Conservation (phyloP, 1,140 invertebrate genomes). For the Protaetia brevitarsis region DNA sequence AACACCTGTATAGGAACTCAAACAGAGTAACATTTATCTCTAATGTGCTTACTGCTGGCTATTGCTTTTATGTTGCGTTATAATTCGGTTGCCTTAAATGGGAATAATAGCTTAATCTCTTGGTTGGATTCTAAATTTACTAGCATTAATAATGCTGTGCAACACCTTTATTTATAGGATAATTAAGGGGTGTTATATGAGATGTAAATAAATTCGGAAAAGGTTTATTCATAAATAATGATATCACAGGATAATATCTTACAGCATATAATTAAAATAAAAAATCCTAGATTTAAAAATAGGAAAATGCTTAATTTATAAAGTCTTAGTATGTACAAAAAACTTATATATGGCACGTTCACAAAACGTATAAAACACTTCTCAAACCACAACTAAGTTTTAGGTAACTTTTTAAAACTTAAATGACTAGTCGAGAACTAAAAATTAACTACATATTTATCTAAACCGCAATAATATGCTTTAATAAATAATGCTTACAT, state of each 20-base stretch:
- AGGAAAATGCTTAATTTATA: background rate
- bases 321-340: conserved; percentile 19
- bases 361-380: conserved; percentile 19
- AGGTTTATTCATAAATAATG: conserved; percentile 24
- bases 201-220: too few relatives aligned
- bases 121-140: too few relatives aligned
- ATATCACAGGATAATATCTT: conserved; percentile 26
- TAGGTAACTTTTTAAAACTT: conserved; percentile 20
- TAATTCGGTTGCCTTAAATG: too few relatives aligned
- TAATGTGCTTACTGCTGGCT: too few relatives aligned
- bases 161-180: too few relatives aligned
- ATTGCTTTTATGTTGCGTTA: too few relatives aligned
- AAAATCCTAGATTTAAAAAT: conserved; percentile 15
- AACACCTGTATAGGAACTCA: too few relatives aligned
- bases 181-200: too few relatives aligned
- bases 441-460: background rate
- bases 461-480: background rate
- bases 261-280: background rate
- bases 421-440: conserved; percentile 19
- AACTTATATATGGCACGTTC: conserved; percentile 9
- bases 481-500: conserved; percentile 11
- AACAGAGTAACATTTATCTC: too few relatives aligned
- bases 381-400: conserved; percentile 20
- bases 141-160: too few relatives aligned
- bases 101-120: too few relatives aligned